These are phyloP conservation scores for Periparus ater DNA, from an alignment of 2,797 vertebrate genomes.

Conservation along the genomic window DNA sequence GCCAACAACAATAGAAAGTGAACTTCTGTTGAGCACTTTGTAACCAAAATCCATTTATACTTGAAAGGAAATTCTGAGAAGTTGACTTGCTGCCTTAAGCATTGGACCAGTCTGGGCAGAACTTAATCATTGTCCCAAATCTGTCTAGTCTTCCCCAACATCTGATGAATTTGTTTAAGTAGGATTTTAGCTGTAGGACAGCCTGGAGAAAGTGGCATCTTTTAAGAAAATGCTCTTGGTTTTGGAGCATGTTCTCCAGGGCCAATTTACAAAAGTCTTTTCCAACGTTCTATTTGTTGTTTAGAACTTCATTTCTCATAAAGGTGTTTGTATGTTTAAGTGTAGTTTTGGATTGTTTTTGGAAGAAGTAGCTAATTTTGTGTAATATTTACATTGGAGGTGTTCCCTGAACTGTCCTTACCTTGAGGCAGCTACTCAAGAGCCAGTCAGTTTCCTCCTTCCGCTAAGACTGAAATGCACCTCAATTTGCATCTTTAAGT, in stretches of 20 bases:
- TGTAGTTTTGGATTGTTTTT: not conserved
- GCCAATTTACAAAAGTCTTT: not conserved
- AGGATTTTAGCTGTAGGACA: not conserved
- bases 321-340: not conserved
- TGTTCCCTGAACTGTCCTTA: not conserved
- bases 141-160: not conserved
- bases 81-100: not conserved
- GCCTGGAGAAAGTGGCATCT: not conserved
- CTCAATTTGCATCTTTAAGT: not conserved
- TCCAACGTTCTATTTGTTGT: not conserved
- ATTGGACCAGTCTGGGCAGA: not conserved
- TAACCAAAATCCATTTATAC: not conserved
- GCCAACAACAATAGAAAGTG: not conserved
- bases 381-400: not conserved
- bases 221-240: not conserved
- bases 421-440: not conserved
- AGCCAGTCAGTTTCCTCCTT: not conserved
- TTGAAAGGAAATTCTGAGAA: not conserved
- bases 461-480: not conserved
- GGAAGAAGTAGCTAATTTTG: not conserved
- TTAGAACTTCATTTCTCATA: not conserved
- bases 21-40: not conserved
- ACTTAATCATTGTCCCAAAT: not conserved
- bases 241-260: not conserved
- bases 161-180: not conserved